phyloP scores from a whole-genome alignment of 2,113 vertebrate genomes.

The Gavialis gangeticus region DNA sequence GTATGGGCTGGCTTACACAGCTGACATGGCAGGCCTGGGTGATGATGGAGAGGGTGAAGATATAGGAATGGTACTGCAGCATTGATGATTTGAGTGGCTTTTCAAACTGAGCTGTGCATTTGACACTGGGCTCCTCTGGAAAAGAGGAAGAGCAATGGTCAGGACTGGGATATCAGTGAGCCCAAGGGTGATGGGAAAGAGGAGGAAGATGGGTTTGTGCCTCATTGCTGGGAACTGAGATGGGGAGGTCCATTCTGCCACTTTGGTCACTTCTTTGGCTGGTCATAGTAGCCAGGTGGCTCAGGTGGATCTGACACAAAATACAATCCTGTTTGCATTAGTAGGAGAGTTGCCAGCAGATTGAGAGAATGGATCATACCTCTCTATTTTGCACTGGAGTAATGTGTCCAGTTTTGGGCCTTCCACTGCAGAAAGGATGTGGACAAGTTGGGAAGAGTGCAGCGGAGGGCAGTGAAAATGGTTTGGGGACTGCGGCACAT shows the following conservation, averaged over 20 bases:
- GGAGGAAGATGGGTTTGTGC: background rate
- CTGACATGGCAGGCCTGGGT: too few species aligned
- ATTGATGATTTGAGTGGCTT: background rate
- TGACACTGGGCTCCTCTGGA: background rate
- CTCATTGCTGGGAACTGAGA: background rate
- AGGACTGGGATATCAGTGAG: background rate
- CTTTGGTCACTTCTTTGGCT: background rate
- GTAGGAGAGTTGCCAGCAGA: too few species aligned
- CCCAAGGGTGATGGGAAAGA: background rate
- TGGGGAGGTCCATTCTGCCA: background rate
- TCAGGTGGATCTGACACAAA: background rate
- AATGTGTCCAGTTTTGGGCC: too few species aligned
- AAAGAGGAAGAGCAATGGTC: background rate
- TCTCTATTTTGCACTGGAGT: too few species aligned
- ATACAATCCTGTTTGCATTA: too few species aligned
- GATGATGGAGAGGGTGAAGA: too few species aligned
- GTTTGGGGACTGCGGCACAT: too few species aligned
- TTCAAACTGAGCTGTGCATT: background rate
- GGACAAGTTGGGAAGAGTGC: too few species aligned
- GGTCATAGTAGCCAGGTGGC: background rate
- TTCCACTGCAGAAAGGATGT: too few species aligned
- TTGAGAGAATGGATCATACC: too few species aligned
- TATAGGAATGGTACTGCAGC: background rate
- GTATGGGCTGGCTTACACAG: too few species aligned
- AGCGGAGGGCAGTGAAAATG: too few species aligned